Evolutionary conservation across 2,113 vertebrate species (phyloP), one percentile per base, ranked within the genome.

Genomic region (Cyprinodon tularosa): DNA sequence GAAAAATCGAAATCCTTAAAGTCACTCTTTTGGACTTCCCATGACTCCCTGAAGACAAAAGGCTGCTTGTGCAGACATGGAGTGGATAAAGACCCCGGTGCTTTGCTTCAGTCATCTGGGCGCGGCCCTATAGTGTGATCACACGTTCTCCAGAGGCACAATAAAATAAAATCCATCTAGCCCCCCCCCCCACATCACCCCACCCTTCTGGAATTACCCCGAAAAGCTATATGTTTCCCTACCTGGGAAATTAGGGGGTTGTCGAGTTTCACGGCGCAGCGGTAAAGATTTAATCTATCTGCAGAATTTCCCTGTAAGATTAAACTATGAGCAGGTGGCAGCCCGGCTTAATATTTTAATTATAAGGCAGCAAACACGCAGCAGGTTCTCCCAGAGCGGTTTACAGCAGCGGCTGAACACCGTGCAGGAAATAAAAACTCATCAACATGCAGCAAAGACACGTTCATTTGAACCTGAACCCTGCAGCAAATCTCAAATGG

Each of bases 1-100:
- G 85, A 81, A 85, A 87, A 83, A 82, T 69, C 82, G 72, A 80
- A 57, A 88, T 80, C 85, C 88, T 76, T 63, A 60, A 87, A 88
- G 86, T 87, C 77, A 84, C 76, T 81, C 84, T 69, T 85, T 71
- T 79, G 79, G 85, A 86, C 88, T 92, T 88, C 81, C 78, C 87
- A 83, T 90, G 82, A 84, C 82, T 88, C 82, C 83, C 82, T 45
- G 71, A 81, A 85, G 77, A 93, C 88, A 92, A 91, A 92, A 89
- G 77, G 68, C 70, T 83, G 77, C 83, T 83, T 92, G 86, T 92
- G 83, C 36, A 79, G 79, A 85, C 77, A 84, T 3, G 70, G 78
- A 87, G 62, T 77, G 80, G 77, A 86, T 86, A 76, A 84, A 86
- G 85, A 76, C 74, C 80, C 77, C 38, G 1, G 74, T 48, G 53